Percentiles rank a stretch among this genome's conserved stretches.
These are phyloP conservation scores for Danio aesculapii DNA, from an alignment of 2,797 vertebrate genomes.

Conservation along the genomic window DNA sequence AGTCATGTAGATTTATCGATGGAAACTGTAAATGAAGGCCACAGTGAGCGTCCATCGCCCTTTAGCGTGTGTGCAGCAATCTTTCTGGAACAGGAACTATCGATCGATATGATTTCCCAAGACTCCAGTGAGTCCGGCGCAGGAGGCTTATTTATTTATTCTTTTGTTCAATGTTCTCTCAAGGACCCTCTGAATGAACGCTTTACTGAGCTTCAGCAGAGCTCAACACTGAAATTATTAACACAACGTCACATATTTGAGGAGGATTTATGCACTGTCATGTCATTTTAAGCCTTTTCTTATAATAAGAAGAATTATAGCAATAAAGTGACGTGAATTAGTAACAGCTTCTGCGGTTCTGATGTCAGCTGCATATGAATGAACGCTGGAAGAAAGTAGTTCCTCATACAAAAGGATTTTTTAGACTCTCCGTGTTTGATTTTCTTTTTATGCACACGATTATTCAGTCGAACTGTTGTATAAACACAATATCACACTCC, in stretches of 20 bases:
- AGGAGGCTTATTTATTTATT: conserved; percentile 57
- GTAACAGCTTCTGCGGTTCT: too few species aligned
- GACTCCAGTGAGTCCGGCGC: conserved; percentile 68
- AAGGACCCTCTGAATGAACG: conserved; percentile 9
- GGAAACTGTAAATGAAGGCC: conserved; percentile 54
- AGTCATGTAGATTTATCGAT: conserved; percentile 48
- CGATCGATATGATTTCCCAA: conserved; percentile 88
- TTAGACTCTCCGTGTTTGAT: too few species aligned
- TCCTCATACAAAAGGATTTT: too few species aligned
- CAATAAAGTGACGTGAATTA: too few species aligned
- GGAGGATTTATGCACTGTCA: background rate
- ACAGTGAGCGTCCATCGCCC: conserved; percentile 83
- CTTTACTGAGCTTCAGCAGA: background rate
- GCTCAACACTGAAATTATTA: background rate
- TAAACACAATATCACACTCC: too few species aligned
- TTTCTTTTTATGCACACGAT: too few species aligned
- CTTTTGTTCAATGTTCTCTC: background rate
- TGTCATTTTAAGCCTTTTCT: background rate
- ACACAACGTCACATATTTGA: background rate
- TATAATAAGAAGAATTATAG: too few species aligned
- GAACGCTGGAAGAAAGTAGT: too few species aligned
- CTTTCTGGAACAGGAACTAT: conserved; percentile 85
- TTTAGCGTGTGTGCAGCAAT: conserved; percentile 78
- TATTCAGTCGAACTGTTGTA: too few species aligned
- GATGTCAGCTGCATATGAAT: too few species aligned